phyloP scores from a whole-genome alignment of 2,797 vertebrate genomes.

The Apodemus agrarius region DNA sequence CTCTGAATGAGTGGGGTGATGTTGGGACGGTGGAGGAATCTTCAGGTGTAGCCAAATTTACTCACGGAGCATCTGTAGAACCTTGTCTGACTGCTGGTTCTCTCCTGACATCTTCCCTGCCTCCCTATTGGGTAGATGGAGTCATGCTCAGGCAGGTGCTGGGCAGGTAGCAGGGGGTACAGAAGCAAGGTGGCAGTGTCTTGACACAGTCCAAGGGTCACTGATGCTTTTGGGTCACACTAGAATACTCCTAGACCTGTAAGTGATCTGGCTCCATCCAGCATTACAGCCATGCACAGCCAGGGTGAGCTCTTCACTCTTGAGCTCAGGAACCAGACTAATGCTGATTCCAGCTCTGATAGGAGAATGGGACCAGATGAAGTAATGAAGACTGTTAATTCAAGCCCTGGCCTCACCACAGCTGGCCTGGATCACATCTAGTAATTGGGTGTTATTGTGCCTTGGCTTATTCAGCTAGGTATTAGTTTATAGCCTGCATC shows the following conservation, averaged over 20 bases:
- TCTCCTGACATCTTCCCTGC: neutral
- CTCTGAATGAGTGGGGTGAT: neutral
- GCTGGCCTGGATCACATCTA: too few relatives aligned
- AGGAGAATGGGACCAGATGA: neutral
- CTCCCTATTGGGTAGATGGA: neutral
- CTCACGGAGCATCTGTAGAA: neutral
- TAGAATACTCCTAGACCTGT: neutral
- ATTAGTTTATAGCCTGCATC: neutral
- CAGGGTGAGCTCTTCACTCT: neutral
- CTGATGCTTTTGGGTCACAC: neutral
- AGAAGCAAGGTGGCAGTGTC: neutral
- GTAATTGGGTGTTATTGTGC: neutral
- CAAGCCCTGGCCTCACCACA: neutral
- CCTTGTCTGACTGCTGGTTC: neutral
- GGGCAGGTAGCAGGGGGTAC: too few relatives aligned
- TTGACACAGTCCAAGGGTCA: neutral
- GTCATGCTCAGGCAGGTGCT: neutral
- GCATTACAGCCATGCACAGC: neutral
- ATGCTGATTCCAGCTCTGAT: neutral
- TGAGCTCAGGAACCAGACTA: neutral
- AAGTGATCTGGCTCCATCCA: neutral
- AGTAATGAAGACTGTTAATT: neutral
- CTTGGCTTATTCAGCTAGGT: neutral
- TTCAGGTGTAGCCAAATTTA: neutral
- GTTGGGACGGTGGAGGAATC: neutral